A percentile compares a stretch with the other conserved stretches of the same genome.
These are phyloP conservation scores for Lasiurus cinereus DNA, from an alignment of 2,113 vertebrate genomes.

Conservation along the genomic window DNA sequence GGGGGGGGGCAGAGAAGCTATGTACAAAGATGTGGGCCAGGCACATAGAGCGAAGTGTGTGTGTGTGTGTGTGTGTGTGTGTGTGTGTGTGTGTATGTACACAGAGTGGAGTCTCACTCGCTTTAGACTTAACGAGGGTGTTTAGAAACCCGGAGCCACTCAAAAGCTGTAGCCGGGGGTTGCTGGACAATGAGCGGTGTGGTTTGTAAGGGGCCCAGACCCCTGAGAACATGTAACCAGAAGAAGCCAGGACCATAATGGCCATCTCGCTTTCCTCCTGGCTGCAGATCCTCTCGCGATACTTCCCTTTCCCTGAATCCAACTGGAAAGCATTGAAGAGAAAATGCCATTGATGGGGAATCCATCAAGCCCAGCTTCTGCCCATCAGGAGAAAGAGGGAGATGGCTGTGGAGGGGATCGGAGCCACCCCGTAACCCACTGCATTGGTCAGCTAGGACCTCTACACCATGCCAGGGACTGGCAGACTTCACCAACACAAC, in stretches of 20 bases:
- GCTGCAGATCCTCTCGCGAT: background rate
- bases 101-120: background rate
- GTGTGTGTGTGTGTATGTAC: no score
- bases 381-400: background rate
- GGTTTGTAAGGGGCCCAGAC: no score
- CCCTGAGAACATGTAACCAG: background rate
- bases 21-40: background rate
- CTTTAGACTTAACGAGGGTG: background rate
- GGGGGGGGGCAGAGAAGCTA: background rate
- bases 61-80: no score
- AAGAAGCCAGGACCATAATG: background rate
- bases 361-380: background rate
- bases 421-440: background rate
- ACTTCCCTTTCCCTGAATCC: background rate
- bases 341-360: rapidly evolving
- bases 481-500: background rate
- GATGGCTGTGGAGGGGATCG: background rate
- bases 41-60: rapidly evolving
- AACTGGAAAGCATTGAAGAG: background rate
- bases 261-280: background rate
- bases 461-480: background rate
- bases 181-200: background rate
- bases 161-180: background rate
- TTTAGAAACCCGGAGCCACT: background rate
- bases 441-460: rapidly evolving